Evolutionary conservation across 2,113 vertebrate species (phyloP).

Genomic region (Heloderma charlesbogerti): DNA sequence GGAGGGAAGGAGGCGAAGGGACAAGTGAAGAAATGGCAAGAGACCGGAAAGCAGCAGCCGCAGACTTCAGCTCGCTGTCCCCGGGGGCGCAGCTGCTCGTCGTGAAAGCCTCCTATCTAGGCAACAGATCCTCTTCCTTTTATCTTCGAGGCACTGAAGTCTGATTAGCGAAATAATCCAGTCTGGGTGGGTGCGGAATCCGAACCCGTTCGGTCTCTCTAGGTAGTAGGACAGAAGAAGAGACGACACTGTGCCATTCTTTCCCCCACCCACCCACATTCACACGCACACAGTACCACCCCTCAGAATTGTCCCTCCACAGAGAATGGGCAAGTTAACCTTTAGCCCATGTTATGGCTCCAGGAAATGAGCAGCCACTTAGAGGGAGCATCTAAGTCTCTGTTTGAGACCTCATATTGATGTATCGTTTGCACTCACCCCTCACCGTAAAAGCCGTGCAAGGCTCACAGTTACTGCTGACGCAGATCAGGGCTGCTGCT

Average conservation of each 20-base stretch:
- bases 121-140: slow-evolving; percentile 63
- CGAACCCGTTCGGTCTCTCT: slow-evolving; percentile 56
- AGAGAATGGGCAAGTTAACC: slow-evolving; percentile 63
- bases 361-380: slow-evolving; percentile 74
- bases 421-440: slow-evolving; percentile 73
- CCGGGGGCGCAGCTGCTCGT: slow-evolving; percentile 68
- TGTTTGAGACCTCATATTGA: slow-evolving; percentile 72
- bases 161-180: slow-evolving; percentile 71
- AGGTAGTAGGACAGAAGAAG: slow-evolving; percentile 57
- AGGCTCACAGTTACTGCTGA: slow-evolving; percentile 83
- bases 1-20: slow-evolving; percentile 44
- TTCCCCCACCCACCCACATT: slow-evolving; percentile 1
- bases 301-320: slow-evolving; percentile 39
- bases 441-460: slow-evolving; percentile 73
- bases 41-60: slow-evolving; percentile 58
- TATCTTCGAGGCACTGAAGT: slow-evolving; percentile 64
- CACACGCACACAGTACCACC: neutral
- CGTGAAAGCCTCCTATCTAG: slow-evolving; percentile 64
- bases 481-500: slow-evolving; percentile 78
- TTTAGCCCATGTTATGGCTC: slow-evolving; percentile 67
- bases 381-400: slow-evolving; percentile 69
- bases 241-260: slow-evolving; percentile 59
- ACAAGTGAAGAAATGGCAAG: slow-evolving; percentile 62
- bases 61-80: slow-evolving; percentile 67
- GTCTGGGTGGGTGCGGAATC: slow-evolving; percentile 14